A percentile compares a stretch with the other conserved stretches of the same genome.
Evolutionary conservation across 2,888 invertebrate species (phyloP).

Genomic region (Cataglyphis altisquamis): DNA sequence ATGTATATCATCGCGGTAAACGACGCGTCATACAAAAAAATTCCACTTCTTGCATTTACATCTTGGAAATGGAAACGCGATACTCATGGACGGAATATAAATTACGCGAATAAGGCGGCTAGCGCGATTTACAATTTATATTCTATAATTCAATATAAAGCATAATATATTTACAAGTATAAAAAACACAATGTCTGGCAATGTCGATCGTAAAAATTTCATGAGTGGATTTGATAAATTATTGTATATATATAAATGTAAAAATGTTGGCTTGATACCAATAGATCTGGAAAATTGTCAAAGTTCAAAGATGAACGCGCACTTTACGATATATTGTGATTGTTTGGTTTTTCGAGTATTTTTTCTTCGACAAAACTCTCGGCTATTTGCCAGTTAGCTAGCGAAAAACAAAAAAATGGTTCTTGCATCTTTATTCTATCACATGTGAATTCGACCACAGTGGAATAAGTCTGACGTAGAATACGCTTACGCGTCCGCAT

Average conservation of each 20-base stretch:
- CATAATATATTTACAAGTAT: not conserved
- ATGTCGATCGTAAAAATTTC: not conserved
- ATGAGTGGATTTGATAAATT: not conserved
- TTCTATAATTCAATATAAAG: not conserved
- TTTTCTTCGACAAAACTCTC: slow-evolving; percentile 32
- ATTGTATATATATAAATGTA: not conserved
- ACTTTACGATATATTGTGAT: not conserved
- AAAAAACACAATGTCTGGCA: not conserved
- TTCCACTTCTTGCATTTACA: not conserved
- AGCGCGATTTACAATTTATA: not conserved
- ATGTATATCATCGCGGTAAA: not conserved
- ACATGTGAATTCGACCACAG: slow-evolving; percentile 48
- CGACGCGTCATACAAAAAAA: slow-evolving; percentile 13
- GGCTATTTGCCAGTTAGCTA: slow-evolving; percentile 53
- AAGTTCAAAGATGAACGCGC: not conserved
- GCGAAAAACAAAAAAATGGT: slow-evolving; percentile 2
- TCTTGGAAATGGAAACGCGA: slow-evolving; percentile 17
- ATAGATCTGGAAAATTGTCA: not conserved
- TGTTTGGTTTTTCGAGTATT: not conserved
- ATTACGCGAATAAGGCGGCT: not conserved
- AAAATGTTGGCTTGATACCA: not conserved
- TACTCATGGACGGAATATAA: not conserved
- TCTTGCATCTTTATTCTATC: slow-evolving; percentile 50
- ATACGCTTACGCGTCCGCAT: slow-evolving; percentile 44
- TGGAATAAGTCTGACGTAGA: slow-evolving; percentile 40